A percentile compares a stretch with the other conserved stretches of the same genome.
phyloP scores from a whole-genome alignment of 2,888 invertebrate genomes.

The Pandemis corylana region DNA sequence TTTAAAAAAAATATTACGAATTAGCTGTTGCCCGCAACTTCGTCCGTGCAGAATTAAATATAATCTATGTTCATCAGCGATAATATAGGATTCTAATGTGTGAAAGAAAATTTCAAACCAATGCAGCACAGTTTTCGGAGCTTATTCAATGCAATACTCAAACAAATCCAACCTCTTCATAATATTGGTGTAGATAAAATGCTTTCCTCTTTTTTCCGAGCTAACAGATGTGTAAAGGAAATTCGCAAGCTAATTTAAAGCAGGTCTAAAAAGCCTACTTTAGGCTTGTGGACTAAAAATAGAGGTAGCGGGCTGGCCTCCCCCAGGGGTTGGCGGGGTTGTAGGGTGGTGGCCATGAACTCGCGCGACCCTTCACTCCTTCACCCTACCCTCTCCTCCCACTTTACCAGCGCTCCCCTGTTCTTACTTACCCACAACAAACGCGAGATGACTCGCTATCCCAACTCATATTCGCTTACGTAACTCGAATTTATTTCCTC shows the following conservation, averaged over 20 bases:
- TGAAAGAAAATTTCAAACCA: too few relatives aligned
- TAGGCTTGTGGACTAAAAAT: slow-evolving; percentile 64
- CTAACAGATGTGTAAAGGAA: not conserved
- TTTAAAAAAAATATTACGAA: not conserved
- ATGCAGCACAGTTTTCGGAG: too few relatives aligned
- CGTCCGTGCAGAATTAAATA: too few relatives aligned
- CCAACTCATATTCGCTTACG: slow-evolving; percentile 30
- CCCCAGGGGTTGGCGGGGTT: slow-evolving; percentile 44
- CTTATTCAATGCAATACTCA: too few relatives aligned
- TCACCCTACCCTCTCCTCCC: slow-evolving; percentile 50
- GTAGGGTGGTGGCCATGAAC: slow-evolving; percentile 71
- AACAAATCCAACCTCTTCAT: too few relatives aligned
- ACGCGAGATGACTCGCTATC: slow-evolving; percentile 31
- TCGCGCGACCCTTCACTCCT: slow-evolving; percentile 65
- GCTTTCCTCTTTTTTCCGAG: not conserved
- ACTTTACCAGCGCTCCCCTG: slow-evolving; percentile 20
- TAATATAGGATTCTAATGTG: too few relatives aligned
- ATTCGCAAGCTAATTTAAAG: not conserved
- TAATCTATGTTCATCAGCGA: too few relatives aligned
- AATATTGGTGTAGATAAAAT: not conserved
- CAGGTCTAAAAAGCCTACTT: slow-evolving; percentile 29
- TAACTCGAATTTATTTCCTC: slow-evolving; percentile 38
- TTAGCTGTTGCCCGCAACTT: too few relatives aligned
- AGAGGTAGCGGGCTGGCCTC: slow-evolving; percentile 51
- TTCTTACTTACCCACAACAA: slow-evolving; percentile 10